Evolutionary conservation across 2,113 vertebrate genomes (phyloP).

Genomic region (Channa argus): DNA sequence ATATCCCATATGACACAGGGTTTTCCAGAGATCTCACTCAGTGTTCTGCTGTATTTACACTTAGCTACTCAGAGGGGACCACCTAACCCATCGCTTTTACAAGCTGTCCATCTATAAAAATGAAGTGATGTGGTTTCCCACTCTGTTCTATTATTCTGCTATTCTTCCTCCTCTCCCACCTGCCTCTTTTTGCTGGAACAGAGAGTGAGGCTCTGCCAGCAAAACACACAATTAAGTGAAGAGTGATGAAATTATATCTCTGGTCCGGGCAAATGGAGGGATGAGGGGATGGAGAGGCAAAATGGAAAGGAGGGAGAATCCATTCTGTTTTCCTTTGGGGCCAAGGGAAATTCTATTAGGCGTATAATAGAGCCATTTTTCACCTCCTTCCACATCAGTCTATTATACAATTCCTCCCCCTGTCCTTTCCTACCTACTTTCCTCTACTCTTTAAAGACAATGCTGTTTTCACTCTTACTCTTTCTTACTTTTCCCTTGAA

Average conservation of each 20-base stretch:
- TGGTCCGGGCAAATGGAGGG: conserved; percentile 70
- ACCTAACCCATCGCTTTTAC: conserved; percentile 52
- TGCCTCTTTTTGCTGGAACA: conserved; percentile 65
- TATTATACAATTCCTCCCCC: conserved; percentile 43
- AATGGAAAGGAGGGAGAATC: conserved; percentile 71
- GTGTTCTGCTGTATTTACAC: conserved; percentile 54
- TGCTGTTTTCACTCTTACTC: background rate
- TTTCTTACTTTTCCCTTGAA: conserved; percentile 13
- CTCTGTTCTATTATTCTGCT: conserved; percentile 59
- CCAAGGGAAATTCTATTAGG: conserved; percentile 77
- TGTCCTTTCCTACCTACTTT: conserved; percentile 22
- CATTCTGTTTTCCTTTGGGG: conserved; percentile 72
- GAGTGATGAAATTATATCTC: conserved; percentile 80
- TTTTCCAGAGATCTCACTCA: conserved; percentile 12
- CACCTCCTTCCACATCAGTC: conserved; percentile 65
- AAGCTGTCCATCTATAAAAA: conserved; percentile 71
- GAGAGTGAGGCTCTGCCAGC: conserved; percentile 49
- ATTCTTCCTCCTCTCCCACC: conserved; percentile 60
- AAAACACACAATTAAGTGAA: conserved; percentile 70
- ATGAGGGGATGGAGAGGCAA: conserved; percentile 51
- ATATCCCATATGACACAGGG: background rate
- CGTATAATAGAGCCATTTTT: conserved; percentile 71
- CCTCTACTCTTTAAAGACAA: conserved; percentile 27
- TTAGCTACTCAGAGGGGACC: conserved; percentile 53
- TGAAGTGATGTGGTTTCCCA: conserved; percentile 75